Percentiles rank a stretch among this genome's conserved stretches.
Evolutionary conservation across 2,113 vertebrate genomes (phyloP).

Genomic region (Steatornis caripensis): DNA sequence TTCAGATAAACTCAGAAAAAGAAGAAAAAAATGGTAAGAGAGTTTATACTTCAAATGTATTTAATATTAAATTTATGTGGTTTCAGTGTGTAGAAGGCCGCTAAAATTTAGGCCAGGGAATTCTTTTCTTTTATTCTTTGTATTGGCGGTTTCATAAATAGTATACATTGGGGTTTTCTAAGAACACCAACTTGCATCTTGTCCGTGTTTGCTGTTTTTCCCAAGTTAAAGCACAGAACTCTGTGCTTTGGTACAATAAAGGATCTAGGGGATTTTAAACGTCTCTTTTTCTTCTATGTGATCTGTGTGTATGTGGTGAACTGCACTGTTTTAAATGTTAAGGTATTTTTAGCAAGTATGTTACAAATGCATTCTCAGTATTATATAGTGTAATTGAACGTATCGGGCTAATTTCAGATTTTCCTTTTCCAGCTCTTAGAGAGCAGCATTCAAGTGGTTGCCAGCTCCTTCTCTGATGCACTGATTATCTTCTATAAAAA

Average conservation of each 20-base stretch:
- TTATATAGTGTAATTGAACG: not conserved
- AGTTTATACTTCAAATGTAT: not conserved
- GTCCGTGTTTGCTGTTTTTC: not conserved
- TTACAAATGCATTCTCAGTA: not conserved
- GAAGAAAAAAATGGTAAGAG: conserved; percentile 66
- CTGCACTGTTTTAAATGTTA: not conserved
- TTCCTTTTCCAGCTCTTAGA: not conserved
- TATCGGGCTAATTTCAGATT: not conserved
- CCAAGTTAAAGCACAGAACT: not conserved
- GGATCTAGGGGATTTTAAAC: not conserved
- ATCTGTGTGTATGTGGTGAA: not conserved
- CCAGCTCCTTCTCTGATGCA: not conserved
- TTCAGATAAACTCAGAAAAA: conserved; percentile 69
- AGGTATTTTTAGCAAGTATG: not conserved
- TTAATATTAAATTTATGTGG: not conserved
- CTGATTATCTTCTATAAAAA: not conserved
- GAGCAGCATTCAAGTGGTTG: not conserved
- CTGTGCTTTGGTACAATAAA: not conserved
- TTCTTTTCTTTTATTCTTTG: not conserved
- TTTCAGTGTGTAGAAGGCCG: not conserved
- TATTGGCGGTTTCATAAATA: not conserved
- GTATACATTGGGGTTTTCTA: not conserved
- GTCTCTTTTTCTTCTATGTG: not conserved
- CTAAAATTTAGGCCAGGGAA: not conserved
- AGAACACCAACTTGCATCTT: not conserved